phyloP scores from a whole-genome alignment of 2,113 vertebrate genomes.

The Cyprinodon brontotheroides region DNA sequence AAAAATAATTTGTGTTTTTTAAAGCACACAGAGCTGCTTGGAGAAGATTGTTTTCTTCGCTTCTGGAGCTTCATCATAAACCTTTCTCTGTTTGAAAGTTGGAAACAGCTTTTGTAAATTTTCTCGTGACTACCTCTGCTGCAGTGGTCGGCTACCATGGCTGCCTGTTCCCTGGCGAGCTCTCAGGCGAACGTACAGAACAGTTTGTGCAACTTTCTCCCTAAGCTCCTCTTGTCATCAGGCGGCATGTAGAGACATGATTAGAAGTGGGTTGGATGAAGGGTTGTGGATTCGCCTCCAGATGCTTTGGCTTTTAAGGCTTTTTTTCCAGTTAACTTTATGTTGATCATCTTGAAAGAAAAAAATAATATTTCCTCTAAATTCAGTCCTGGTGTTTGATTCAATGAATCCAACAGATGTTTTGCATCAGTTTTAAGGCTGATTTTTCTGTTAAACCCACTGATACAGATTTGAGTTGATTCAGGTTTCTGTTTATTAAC shows the following conservation, averaged over 20 bases:
- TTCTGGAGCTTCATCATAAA: neutral
- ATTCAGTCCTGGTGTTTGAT: slow-evolving; percentile 15
- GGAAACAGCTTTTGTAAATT: neutral
- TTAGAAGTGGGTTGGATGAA: neutral
- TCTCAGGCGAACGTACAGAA: neutral
- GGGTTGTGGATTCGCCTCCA: neutral
- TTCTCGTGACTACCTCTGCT: neutral
- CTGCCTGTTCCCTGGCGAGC: neutral
- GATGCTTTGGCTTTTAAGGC: neutral
- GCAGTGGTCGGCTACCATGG: neutral
- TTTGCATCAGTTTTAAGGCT: neutral
- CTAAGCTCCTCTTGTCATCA: slow-evolving; percentile 9
- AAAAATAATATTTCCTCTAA: neutral
- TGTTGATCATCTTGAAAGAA: neutral
- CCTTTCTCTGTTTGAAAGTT: neutral
- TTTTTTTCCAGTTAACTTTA: slow-evolving; percentile 11
- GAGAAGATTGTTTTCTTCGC: neutral
- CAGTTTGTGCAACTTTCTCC: slow-evolving; percentile 30
- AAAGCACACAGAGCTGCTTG: slow-evolving; percentile 3
- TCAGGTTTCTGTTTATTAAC: neutral
- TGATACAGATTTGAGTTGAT: neutral
- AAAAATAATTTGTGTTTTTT: slow-evolving; percentile 6
- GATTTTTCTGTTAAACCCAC: neutral
- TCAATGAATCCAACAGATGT: no score
- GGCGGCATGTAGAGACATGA: slow-evolving; percentile 11